Evolutionary conservation across 2,797 vertebrate genomes (phyloP).

Genomic region (Echeneis naucrates): DNA sequence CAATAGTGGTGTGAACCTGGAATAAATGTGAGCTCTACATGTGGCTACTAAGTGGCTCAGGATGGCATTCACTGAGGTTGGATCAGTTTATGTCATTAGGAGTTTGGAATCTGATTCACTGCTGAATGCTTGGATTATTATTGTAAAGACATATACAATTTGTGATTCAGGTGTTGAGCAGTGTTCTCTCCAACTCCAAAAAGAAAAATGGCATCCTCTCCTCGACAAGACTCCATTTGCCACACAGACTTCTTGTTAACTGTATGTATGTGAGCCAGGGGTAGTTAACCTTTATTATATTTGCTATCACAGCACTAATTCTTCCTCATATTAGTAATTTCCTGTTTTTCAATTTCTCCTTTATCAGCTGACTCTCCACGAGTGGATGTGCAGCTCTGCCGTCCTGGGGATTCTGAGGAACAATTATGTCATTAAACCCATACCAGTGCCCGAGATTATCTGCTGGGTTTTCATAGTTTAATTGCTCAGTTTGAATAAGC

Average conservation of each 20-base stretch:
- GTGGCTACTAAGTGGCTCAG: constrained; percentile 85
- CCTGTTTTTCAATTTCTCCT: background rate
- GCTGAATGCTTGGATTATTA: background rate
- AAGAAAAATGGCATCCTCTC: constrained; percentile 86
- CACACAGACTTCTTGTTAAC: constrained; percentile 82
- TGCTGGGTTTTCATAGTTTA: background rate
- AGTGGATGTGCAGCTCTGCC: constrained; percentile 76
- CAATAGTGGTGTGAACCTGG: constrained; percentile 82
- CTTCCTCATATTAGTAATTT: constrained; percentile 5
- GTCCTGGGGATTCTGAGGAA: constrained; percentile 85
- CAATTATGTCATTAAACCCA: constrained; percentile 83
- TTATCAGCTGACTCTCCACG: constrained; percentile 83
- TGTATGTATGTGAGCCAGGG: constrained; percentile 63
- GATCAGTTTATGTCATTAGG: background rate
- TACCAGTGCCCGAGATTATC: constrained; percentile 77
- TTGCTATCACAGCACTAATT: background rate
- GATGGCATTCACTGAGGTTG: constrained; percentile 86
- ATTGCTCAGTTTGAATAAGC: background rate
- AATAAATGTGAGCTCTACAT: constrained; percentile 87
- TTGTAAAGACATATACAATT: background rate
- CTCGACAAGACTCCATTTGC: constrained; percentile 81
- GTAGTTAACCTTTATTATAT: constrained; percentile 6
- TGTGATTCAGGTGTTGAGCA: constrained; percentile 84
- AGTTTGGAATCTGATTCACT: background rate
- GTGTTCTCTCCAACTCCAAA: constrained; percentile 82